phyloP scores from a whole-genome alignment of 1,140 invertebrate species.

The Adoxophyes honmai region DNA sequence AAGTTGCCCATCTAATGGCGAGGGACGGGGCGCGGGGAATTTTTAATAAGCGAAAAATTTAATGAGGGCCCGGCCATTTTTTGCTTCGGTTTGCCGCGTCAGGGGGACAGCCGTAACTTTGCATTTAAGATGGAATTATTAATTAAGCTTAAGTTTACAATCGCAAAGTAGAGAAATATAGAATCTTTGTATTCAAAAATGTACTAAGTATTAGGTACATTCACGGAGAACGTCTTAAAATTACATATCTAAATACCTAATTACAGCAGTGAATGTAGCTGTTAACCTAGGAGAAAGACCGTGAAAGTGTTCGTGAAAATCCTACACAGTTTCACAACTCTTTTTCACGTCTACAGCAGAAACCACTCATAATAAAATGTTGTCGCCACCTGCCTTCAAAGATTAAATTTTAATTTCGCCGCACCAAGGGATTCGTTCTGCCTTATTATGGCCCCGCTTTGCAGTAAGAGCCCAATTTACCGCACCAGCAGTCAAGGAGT shows the following conservation, averaged over 20 bases:
- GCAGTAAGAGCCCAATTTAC: conserved; percentile 65
- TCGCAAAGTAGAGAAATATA: not conserved
- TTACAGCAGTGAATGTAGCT: no score
- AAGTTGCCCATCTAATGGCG: conserved; percentile 63
- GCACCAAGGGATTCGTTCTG: conserved; percentile 3
- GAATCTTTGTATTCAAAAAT: no score
- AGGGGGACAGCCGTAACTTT: conserved; percentile 36
- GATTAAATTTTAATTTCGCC: not conserved
- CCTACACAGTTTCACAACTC: no score
- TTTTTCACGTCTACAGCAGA: no score
- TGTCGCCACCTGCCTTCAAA: not conserved
- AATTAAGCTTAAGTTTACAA: conserved; percentile 24
- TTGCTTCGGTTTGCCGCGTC: conserved; percentile 54
- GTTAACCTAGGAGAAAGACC: no score
- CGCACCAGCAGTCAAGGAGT: conserved; percentile 65
- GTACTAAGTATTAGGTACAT: no score
- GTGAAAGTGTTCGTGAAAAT: no score
- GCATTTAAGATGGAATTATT: conserved; percentile 27
- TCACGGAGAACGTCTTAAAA: no score
- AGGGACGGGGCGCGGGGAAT: conserved; percentile 68
- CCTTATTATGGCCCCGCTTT: conserved; percentile 41
- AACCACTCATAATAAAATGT: not conserved
- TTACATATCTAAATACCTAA: no score
- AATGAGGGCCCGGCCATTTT: conserved; percentile 59
- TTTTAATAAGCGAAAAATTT: conserved; percentile 78